Percentiles rank a stretch among this genome's conserved stretches.
phyloP scores from a whole-genome alignment of 2,888 invertebrate genomes.

The Gastrophysa polygoni region DNA sequence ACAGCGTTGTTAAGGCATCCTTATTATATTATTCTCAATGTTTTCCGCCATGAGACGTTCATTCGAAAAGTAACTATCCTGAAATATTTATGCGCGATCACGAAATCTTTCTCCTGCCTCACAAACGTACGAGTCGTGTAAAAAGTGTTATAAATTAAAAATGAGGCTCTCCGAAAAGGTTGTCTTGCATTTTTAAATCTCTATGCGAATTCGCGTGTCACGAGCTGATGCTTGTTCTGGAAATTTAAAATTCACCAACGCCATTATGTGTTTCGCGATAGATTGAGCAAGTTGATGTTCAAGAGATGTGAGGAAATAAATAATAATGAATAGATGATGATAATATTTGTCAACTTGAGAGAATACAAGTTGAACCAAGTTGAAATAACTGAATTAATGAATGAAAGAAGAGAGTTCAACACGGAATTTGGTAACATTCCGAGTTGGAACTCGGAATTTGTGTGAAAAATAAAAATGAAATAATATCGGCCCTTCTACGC shows the following conservation, averaged over 20 bases:
- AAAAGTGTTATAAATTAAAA: background rate
- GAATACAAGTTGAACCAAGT: no score
- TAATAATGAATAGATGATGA: no score
- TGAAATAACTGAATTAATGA: no score
- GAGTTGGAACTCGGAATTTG: no score
- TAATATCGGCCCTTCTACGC: no score
- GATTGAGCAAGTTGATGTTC: background rate
- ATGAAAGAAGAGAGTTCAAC: no score
- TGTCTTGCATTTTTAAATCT: background rate
- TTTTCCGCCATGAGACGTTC: background rate
- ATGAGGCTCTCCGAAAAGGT: background rate
- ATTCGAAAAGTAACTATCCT: background rate
- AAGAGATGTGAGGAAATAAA: no score
- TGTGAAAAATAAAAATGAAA: no score
- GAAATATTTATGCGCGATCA: background rate
- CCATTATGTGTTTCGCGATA: background rate
- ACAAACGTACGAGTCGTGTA: background rate
- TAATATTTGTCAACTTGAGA: no score
- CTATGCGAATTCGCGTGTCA: background rate
- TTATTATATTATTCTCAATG: no score
- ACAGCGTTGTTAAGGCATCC: no score
- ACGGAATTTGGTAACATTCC: no score
- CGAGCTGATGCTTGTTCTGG: background rate
- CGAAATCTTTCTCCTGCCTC: background rate
- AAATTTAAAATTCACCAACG: background rate